A percentile compares a stretch with the other conserved stretches of the same genome.
phyloP scores from a whole-genome alignment of 2,797 vertebrate species.

The Alcedo quadribrachys region DNA sequence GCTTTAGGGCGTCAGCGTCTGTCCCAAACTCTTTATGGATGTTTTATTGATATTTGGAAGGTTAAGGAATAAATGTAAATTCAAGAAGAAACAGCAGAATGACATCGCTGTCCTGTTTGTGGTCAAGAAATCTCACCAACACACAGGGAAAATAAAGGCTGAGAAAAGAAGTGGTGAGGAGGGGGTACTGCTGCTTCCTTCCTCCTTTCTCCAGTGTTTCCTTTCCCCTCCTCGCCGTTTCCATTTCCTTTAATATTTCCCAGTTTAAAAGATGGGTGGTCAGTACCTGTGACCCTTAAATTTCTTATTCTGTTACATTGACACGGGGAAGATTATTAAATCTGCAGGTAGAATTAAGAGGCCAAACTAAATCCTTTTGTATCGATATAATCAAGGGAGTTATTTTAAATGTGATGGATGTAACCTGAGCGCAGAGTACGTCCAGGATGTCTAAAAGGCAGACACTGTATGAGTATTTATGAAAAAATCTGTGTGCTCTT shows the following conservation, averaged over 20 bases:
- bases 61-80: not conserved
- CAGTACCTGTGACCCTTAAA: constrained; percentile 15
- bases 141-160: not conserved
- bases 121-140: not conserved
- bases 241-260: not conserved
- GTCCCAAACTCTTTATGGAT: not conserved
- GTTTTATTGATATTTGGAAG: not conserved
- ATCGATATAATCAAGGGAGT: constrained; percentile 38
- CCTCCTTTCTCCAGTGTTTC: not conserved
- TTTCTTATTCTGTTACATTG: constrained; percentile 26
- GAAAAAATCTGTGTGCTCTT: constrained; percentile 77
- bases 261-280: constrained; percentile 9
- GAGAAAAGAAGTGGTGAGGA: not conserved
- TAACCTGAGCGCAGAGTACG: constrained; percentile 29
- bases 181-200: not conserved
- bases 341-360: constrained; percentile 43
- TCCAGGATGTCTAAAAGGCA: constrained; percentile 70
- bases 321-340: not conserved
- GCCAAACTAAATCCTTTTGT: constrained; percentile 41
- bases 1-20: not conserved
- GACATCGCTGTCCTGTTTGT: not conserved
- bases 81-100: not conserved
- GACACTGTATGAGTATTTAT: constrained; percentile 76
- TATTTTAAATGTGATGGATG: constrained; percentile 44
- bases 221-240: not conserved